Conservation (phyloP, 1,140 invertebrate genomes). For the Meloidogyne exigua region DNA sequence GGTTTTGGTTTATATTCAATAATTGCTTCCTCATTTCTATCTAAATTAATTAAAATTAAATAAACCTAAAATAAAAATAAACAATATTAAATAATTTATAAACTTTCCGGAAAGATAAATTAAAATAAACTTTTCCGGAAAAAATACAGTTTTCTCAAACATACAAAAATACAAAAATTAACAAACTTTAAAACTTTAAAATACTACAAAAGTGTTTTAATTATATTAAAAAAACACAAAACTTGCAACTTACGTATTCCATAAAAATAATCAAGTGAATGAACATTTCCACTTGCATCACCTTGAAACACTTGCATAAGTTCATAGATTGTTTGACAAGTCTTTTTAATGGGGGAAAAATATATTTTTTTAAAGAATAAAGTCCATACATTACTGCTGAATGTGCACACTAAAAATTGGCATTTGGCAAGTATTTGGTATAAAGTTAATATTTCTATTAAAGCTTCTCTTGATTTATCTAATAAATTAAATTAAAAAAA, state of each 20-base stretch:
- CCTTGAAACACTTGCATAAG: constrained; percentile 53
- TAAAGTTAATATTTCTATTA: constrained; percentile 63
- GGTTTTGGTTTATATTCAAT: neutral
- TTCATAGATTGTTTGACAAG: constrained; percentile 62
- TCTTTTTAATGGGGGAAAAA: constrained; percentile 33
- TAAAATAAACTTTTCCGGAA: too few species aligned
- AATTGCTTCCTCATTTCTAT: neutral
- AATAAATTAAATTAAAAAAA: neutral
- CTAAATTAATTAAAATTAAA: too few species aligned
- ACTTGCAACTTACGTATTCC: too few species aligned
- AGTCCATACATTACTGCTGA: constrained; percentile 67
- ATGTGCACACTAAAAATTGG: constrained; percentile 68
- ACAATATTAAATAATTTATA: too few species aligned
- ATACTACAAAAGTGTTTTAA: too few species aligned
- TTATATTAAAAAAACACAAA: too few species aligned
- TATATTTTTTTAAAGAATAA: neutral
- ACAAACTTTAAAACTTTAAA: too few species aligned
- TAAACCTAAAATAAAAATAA: too few species aligned
- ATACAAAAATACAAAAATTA: too few species aligned
- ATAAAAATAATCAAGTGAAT: constrained; percentile 62
- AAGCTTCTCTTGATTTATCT: constrained; percentile 64
- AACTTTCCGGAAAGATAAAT: too few species aligned
- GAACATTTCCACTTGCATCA: constrained; percentile 55
- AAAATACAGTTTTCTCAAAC: too few species aligned
- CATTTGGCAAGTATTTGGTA: neutral